These are phyloP conservation scores for Perizoma affinitatum DNA, from an alignment of 2,888 invertebrate genomes.

Conservation along the genomic window DNA sequence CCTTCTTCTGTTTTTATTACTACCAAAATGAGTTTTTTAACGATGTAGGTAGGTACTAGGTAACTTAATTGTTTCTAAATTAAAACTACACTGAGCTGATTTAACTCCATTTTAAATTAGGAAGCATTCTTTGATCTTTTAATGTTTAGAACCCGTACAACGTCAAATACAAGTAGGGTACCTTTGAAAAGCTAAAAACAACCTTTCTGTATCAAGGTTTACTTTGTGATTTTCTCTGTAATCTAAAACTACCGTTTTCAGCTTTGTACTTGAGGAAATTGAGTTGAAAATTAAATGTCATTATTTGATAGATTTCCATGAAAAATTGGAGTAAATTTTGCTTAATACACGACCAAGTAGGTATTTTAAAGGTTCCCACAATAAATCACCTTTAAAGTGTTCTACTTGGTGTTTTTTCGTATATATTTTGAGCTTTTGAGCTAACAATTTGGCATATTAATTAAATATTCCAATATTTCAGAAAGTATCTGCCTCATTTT, in stretches of 20 bases:
- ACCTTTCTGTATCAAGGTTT: conserved; percentile 26
- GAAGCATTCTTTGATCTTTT: conserved; percentile 18
- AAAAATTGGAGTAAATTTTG: not conserved
- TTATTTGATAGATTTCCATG: not conserved
- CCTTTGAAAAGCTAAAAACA: conserved; percentile 30
- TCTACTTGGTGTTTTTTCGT: too few relatives aligned
- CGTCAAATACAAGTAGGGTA: conserved; percentile 27
- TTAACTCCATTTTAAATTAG: conserved; percentile 9
- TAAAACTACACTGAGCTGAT: too few relatives aligned
- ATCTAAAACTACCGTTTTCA: conserved; percentile 1
- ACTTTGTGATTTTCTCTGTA: conserved; percentile 16
- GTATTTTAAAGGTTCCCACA: not conserved
- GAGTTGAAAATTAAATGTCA: conserved; percentile 8
- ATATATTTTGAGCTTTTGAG: too few relatives aligned
- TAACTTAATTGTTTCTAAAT: not conserved
- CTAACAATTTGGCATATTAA: too few relatives aligned
- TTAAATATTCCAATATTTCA: too few relatives aligned
- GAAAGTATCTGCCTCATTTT: too few relatives aligned
- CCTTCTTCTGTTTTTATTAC: too few relatives aligned
- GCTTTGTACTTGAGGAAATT: not conserved
- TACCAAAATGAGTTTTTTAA: too few relatives aligned
- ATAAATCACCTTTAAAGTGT: not conserved
- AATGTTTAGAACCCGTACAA: conserved; percentile 11
- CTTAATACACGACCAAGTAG: conserved; percentile 3
- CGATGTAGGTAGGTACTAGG: too few relatives aligned